Percentiles rank a stretch among this genome's conserved stretches.
These are phyloP conservation scores for Chironomus striatipennis DNA, from an alignment of 1,140 invertebrate genomes.

Conservation along the genomic window DNA sequence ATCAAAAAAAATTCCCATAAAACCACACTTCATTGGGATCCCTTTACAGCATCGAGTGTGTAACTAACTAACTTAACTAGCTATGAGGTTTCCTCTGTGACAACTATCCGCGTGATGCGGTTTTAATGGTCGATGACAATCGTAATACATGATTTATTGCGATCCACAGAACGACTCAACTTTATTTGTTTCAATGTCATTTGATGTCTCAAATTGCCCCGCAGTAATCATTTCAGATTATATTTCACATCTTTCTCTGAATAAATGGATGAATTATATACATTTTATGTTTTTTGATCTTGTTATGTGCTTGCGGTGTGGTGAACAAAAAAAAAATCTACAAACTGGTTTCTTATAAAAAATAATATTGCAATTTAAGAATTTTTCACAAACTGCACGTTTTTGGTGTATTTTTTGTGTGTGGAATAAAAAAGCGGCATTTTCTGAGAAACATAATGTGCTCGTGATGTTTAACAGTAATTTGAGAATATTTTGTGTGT, in stretches of 20 bases:
- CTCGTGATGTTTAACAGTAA: neutral
- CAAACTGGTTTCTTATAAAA: neutral
- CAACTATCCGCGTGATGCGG: neutral
- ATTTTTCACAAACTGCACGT: neutral
- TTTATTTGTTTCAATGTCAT: constrained; percentile 2
- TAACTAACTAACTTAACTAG: neutral
- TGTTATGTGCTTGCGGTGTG: neutral
- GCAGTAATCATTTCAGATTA: neutral
- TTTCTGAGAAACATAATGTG: neutral
- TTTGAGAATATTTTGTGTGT: neutral
- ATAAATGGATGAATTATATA: neutral
- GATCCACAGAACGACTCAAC: neutral
- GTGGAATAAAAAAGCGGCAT: neutral
- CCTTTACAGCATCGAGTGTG: neutral
- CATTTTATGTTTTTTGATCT: neutral
- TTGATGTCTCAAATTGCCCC: neutral
- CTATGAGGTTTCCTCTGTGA: neutral
- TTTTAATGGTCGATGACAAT: neutral
- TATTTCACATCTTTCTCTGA: neutral
- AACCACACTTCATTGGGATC: neutral
- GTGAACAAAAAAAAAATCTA: neutral
- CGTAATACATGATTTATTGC: constrained; percentile 7
- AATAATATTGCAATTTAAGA: constrained; percentile 6
- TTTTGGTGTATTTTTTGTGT: neutral
- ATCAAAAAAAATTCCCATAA: neutral